Percentiles rank a stretch among this genome's conserved stretches.
phyloP scores from a whole-genome alignment of 1,140 invertebrate genomes.

The Drusus annulatus region DNA sequence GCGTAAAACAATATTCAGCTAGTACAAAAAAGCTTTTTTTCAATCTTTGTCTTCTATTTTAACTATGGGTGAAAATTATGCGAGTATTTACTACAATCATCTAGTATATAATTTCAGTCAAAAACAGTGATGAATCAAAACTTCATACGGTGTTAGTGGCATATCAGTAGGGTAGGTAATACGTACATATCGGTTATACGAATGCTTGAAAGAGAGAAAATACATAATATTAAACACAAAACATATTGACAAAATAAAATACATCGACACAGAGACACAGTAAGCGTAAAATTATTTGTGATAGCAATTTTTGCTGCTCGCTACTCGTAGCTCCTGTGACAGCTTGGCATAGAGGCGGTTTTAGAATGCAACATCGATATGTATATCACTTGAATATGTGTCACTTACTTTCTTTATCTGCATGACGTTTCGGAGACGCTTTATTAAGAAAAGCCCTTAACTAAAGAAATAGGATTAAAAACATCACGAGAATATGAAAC shows the following conservation, averaged over 20 bases:
- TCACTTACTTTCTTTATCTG: neutral
- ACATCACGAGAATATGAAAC: too few relatives aligned
- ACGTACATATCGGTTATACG: slow-evolving; percentile 30
- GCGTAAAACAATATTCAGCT: too few relatives aligned
- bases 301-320: too few relatives aligned
- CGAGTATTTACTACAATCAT: neutral
- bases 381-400: slow-evolving; percentile 13
- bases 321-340: too few relatives aligned
- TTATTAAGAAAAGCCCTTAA: too few relatives aligned
- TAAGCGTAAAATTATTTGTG: slow-evolving; percentile 3
- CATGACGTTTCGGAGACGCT: too few relatives aligned
- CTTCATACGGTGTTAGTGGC: slow-evolving; percentile 21
- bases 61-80: slow-evolving; percentile 12
- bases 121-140: slow-evolving; percentile 16
- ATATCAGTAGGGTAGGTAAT: slow-evolving; percentile 13
- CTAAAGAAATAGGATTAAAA: too few relatives aligned
- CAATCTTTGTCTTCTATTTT: neutral
- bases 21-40: too few relatives aligned
- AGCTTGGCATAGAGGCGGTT: too few relatives aligned
- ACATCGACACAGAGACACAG: slow-evolving; percentile 18
- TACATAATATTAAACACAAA: slow-evolving; percentile 19
- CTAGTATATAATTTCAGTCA: slow-evolving; percentile 12
- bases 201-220: slow-evolving; percentile 36
- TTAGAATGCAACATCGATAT: neutral
- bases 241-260: slow-evolving; percentile 6